Evolutionary conservation across 2,113 vertebrate species (phyloP).

Genomic region (Tor tambroides): DNA sequence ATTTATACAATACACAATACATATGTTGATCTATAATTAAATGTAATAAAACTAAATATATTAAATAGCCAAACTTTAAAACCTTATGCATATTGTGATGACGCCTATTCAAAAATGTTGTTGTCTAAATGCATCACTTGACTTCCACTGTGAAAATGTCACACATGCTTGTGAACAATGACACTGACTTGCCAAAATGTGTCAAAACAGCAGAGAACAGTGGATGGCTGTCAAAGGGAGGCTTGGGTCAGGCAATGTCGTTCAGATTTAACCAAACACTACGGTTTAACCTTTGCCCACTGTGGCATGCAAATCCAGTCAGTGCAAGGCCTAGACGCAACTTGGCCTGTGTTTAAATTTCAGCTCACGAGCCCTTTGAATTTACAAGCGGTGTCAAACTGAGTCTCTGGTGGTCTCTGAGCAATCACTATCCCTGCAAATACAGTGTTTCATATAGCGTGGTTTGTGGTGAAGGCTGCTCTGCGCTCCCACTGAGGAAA

Average conservation of each 20-base stretch:
- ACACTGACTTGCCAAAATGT: slow-evolving; percentile 16
- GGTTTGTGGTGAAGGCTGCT: slow-evolving; percentile 8
- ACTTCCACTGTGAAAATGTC: neutral
- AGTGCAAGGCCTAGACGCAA: neutral
- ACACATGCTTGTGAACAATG: neutral
- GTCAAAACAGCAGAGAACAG: slow-evolving; percentile 27
- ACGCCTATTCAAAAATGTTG: neutral
- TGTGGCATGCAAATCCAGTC: neutral
- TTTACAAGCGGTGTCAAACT: neutral
- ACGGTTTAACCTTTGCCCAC: neutral
- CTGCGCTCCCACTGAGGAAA: neutral
- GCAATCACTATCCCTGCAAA: neutral
- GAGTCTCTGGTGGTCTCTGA: neutral
- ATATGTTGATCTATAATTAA: neutral
- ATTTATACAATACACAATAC: no score
- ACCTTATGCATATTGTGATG: neutral
- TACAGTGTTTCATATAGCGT: neutral
- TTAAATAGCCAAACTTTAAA: neutral
- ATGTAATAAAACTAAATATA: neutral
- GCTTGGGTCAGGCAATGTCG: neutral
- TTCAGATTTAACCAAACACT: slow-evolving; percentile 6
- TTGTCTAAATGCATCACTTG: neutral
- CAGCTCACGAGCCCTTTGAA: neutral
- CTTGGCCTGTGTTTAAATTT: neutral
- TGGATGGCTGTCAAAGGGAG: neutral